These are phyloP conservation scores for Drosophila austrosaltans DNA, from an alignment of 2,888 invertebrate genomes.

Conservation along the genomic window DNA sequence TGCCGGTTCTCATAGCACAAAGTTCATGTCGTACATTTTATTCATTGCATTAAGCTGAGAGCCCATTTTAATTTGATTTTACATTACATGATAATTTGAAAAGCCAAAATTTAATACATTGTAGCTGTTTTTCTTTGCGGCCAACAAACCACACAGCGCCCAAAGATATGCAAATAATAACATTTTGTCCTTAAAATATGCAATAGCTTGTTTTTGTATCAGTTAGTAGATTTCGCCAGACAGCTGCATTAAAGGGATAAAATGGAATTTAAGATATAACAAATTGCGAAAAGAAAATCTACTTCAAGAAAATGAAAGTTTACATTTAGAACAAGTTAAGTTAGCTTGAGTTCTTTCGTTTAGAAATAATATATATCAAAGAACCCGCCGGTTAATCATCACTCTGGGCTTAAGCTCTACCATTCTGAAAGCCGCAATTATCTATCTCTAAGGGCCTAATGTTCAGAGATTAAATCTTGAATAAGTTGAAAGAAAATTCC, in stretches of 20 bases:
- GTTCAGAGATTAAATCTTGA: background rate
- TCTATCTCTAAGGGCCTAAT: background rate
- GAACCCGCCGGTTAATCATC: no score
- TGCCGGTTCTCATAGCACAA: no score
- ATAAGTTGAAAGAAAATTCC: background rate
- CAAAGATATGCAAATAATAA: constrained; percentile 36
- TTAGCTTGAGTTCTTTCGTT: no score
- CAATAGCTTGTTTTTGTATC: background rate
- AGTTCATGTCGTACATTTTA: no score
- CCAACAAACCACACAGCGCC: background rate
- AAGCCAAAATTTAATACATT: background rate
- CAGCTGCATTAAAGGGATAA: no score
- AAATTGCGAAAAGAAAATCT: background rate
- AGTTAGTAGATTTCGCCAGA: no score
- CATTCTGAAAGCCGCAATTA: background rate
- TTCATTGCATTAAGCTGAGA: no score
- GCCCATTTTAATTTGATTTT: no score
- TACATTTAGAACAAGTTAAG: background rate
- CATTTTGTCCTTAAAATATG: constrained; percentile 41
- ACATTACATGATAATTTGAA: no score
- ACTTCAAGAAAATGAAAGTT: background rate
- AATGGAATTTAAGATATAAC: no score
- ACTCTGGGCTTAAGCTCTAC: no score
- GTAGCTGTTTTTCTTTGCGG: background rate
- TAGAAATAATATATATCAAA: no score